phyloP scores from a whole-genome alignment of 1,140 invertebrate species.

The Leguminivora glycinivorella region DNA sequence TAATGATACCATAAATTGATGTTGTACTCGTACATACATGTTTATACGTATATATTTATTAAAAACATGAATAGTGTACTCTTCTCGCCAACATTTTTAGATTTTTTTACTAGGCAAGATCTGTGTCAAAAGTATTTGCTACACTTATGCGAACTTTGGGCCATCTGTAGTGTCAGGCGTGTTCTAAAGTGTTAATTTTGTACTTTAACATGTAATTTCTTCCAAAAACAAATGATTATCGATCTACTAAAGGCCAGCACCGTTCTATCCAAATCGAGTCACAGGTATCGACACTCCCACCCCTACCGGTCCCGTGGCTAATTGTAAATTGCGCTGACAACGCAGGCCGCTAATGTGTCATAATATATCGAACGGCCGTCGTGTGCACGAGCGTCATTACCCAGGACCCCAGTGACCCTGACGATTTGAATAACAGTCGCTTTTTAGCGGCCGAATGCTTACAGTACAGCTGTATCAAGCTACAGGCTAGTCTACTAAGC shows the following conservation, averaged over 20 bases:
- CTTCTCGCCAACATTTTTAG: too few relatives aligned
- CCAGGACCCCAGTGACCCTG: constrained; percentile 14
- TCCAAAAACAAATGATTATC: not conserved
- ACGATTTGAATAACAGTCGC: constrained; percentile 21
- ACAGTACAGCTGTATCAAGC: not conserved
- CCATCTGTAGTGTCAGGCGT: too few relatives aligned
- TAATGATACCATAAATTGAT: too few relatives aligned
- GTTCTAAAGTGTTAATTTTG: too few relatives aligned
- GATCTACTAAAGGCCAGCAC: not conserved
- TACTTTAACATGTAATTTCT: too few relatives aligned
- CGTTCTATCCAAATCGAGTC: not conserved
- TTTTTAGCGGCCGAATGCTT: constrained; percentile 11
- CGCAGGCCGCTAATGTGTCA: constrained; percentile 69
- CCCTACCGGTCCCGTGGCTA: constrained; percentile 64
- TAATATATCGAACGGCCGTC: constrained; percentile 43
- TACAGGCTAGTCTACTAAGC: too few relatives aligned
- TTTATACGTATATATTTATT: too few relatives aligned
- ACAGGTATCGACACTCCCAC: constrained; percentile 30
- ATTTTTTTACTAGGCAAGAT: too few relatives aligned
- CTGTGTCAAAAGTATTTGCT: too few relatives aligned
- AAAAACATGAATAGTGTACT: too few relatives aligned
- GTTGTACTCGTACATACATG: too few relatives aligned
- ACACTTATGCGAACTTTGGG: too few relatives aligned
- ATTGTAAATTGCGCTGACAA: constrained; percentile 74
- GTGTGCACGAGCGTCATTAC: constrained; percentile 10